Conservation (phyloP, 2,888 invertebrate genomes). For the Belgica antarctica region DNA sequence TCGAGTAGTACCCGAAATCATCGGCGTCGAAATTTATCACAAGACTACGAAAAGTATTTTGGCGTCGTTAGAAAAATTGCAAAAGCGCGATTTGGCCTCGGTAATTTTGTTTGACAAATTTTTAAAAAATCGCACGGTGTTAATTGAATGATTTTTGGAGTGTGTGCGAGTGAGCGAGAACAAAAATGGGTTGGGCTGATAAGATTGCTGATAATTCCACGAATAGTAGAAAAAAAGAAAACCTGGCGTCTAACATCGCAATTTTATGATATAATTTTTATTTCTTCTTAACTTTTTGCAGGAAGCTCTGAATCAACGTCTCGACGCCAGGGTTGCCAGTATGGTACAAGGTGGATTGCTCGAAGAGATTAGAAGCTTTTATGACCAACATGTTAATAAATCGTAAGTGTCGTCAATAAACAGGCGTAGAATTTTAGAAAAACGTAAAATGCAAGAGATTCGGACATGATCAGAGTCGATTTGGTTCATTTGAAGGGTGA, state of each 20-base stretch:
- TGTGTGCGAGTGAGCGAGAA: background rate
- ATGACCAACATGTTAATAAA: conserved; percentile 47
- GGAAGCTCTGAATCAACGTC: conserved; percentile 52
- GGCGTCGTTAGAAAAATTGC: conserved; percentile 5
- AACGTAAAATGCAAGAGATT: no score
- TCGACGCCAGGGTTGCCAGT: conserved; percentile 53
- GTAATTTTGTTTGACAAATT: background rate
- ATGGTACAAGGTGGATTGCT: conserved; percentile 54
- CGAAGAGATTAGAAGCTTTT: conserved; percentile 52
- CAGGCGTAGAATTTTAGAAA: no score
- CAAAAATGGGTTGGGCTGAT: conserved; percentile 34
- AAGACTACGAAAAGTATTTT: background rate
- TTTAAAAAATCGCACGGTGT: background rate
- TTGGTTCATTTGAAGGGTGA: no score
- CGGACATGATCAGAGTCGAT: no score
- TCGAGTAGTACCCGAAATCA: background rate
- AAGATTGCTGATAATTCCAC: no score
- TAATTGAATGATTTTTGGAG: background rate
- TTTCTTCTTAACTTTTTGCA: conserved; percentile 48
- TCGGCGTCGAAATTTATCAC: conserved; percentile 11
- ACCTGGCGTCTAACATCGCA: background rate
- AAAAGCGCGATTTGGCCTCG: no score
- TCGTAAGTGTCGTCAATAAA: no score
- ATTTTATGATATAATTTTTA: background rate
- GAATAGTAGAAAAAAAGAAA: no score